Evolutionary conservation across 2,888 invertebrate species (phyloP).

Genomic region (Rhimphoctona megacephalus): DNA sequence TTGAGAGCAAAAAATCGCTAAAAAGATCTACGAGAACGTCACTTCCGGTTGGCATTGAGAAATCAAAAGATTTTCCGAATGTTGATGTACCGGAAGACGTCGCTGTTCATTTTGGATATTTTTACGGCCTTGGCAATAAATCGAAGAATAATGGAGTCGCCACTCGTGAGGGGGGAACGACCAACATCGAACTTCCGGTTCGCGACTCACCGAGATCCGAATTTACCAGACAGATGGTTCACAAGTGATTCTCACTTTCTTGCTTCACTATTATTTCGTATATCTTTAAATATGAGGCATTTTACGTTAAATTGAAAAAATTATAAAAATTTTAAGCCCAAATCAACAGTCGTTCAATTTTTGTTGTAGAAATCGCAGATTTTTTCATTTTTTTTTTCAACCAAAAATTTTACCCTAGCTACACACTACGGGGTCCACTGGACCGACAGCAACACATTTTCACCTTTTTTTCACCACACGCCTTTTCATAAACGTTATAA

Average conservation of each 20-base stretch:
- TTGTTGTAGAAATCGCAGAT: no score
- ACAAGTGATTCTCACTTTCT: conserved; percentile 72
- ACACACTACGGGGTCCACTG: no score
- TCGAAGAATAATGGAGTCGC: conserved; percentile 17
- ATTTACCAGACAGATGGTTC: conserved; percentile 78
- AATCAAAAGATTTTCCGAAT: conserved; percentile 9
- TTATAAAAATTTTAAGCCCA: no score
- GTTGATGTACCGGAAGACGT: conserved; percentile 71
- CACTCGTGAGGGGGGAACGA: conserved; percentile 51
- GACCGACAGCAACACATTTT: no score
- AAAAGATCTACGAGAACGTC: conserved; percentile 34
- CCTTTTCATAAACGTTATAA: no score
- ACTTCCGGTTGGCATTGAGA: conserved; percentile 28
- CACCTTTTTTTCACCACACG: no score
- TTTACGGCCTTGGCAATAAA: conserved; percentile 68
- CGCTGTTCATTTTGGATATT: conserved; percentile 77
- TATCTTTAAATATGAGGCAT: not conserved
- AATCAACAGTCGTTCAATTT: no score
- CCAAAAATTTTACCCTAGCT: no score
- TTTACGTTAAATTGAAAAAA: not conserved
- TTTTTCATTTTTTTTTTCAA: no score
- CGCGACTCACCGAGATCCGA: conserved; percentile 66
- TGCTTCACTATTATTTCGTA: conserved; percentile 5
- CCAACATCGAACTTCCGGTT: conserved; percentile 48
- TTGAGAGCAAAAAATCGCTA: not conserved